Base-by-base conservation (phyloP, 53 echinoderm and acorn worm genomes). In the Hippasteria phrygiana region DNA sequence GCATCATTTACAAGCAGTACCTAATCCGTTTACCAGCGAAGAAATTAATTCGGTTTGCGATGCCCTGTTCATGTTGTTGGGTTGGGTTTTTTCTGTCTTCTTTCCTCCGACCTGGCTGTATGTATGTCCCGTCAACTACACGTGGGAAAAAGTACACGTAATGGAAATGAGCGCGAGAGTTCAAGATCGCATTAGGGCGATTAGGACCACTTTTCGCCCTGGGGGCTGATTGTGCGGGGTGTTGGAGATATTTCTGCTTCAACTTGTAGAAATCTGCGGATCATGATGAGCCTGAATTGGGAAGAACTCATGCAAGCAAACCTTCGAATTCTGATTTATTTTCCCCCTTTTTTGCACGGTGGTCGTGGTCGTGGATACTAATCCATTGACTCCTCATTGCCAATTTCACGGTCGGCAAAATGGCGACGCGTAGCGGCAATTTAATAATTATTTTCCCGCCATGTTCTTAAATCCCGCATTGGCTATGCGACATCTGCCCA, bases 11-110 rank as follows among this genome's bases (percentile, higher is more conserved):
- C 69, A 69, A 14, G 69, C 2, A 38, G 70, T 35, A 36, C 46
- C 2, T 85, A 85, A 85, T 85, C 85, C 70, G 69, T 71, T 85
- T 85, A 85, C 85, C 85, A 85, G 70, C 71, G 85, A 47, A 51
- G 37, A 36, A 70, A 85, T n/a, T 85, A 85, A 85, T 71, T 70
- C 85, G 51, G 75, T 67, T 65, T 83, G 50, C 13, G 36, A 69
- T 7, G 7, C 20, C 9, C 20, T 40, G 11, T 32, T 37, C 26
- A 20, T 37, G 36, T 33, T 20, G 40, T 37, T 65, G 27, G 1
- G 31, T 14, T 27, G 7, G 4, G 29, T 75, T 51, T 28, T 27
- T 50, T 22, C 48, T 48, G 7, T 67, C 69, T 11, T 67, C 4
- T 67, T 10, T 16, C 29, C 14, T 8, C 48, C 8, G 8, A 48